These are phyloP conservation scores for Gephyroberyx darwinii DNA, from an alignment of 2,797 vertebrate genomes.

Conservation along the genomic window DNA sequence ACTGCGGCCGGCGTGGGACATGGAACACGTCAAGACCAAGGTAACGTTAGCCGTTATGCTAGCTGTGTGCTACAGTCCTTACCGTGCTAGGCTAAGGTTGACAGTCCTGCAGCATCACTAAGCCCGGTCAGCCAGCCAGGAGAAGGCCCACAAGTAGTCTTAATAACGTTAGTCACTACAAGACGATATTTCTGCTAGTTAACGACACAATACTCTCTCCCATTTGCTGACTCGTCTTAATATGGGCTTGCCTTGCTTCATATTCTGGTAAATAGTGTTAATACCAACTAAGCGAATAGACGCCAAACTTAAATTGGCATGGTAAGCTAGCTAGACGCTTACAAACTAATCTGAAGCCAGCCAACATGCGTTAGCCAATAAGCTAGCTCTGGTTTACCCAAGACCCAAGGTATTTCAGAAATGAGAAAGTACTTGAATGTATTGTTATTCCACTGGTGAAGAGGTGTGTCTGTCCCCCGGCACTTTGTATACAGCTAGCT, in stretches of 20 bases:
- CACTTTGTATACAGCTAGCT: background rate
- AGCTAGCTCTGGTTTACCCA: background rate
- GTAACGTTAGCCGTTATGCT: constrained; percentile 53
- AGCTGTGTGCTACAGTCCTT: background rate
- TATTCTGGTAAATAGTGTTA: rapidly evolving
- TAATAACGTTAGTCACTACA: background rate
- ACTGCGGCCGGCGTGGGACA: constrained; percentile 90
- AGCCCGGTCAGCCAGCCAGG: background rate
- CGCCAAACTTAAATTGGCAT: no score
- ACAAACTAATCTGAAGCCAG: background rate
- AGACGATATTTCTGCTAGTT: no score
- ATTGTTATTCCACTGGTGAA: no score
- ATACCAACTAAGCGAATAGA: no score
- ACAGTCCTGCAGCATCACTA: constrained; percentile 54
- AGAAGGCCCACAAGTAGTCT: constrained; percentile 29
- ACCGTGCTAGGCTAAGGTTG: constrained; percentile 47
- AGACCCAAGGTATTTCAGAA: no score
- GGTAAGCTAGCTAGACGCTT: constrained; percentile 12
- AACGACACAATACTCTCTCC: no score
- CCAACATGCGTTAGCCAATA: background rate
- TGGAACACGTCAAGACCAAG: constrained; percentile 87
- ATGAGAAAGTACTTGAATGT: no score
- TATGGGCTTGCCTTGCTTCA: no score
- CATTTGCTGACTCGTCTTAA: no score
- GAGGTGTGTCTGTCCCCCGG: no score